Conservation (phyloP, 2,797 vertebrate genomes). For the Carapus acus region DNA sequence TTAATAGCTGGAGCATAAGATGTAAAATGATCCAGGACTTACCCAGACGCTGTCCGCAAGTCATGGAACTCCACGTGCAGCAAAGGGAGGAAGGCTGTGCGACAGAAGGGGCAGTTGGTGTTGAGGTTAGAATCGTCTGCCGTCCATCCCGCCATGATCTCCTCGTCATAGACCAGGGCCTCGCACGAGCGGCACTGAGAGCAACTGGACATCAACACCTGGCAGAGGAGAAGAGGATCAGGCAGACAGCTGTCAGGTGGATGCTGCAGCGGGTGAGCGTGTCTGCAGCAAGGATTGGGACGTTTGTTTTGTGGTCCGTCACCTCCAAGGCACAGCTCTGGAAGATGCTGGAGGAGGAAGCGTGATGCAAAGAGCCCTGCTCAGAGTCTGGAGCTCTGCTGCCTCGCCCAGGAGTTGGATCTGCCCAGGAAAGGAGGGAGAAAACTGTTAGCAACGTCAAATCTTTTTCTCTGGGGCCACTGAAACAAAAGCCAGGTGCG, state of each 20-base stretch:
- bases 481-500: conserved; percentile 17
- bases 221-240: neutral
- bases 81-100: conserved; percentile 85
- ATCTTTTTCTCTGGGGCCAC: too few species aligned
- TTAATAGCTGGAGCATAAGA: neutral
- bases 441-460: too few species aligned
- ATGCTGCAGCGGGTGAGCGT: too few species aligned
- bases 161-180: conserved; percentile 94
- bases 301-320: conserved; percentile 20
- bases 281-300: accelerated
- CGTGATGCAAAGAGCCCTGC: conserved; percentile 85
- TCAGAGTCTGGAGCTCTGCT: conserved; percentile 80
- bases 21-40: conserved; percentile 30
- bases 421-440: too few species aligned
- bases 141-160: conserved; percentile 98
- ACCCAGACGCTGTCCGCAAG: conserved; percentile 83
- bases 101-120: conserved; percentile 92
- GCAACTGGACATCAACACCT: conserved; percentile 99
- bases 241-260: neutral
- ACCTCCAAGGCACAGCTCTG: conserved; percentile 96
- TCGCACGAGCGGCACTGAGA: conserved; percentile 88
- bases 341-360: conserved; percentile 93
- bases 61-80: conserved; percentile 95
- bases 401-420: conserved; percentile 69
- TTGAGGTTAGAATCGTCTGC: conserved; percentile 97